phyloP scores from a whole-genome alignment of 2,113 vertebrate genomes.

The Manacus vitellinus region DNA sequence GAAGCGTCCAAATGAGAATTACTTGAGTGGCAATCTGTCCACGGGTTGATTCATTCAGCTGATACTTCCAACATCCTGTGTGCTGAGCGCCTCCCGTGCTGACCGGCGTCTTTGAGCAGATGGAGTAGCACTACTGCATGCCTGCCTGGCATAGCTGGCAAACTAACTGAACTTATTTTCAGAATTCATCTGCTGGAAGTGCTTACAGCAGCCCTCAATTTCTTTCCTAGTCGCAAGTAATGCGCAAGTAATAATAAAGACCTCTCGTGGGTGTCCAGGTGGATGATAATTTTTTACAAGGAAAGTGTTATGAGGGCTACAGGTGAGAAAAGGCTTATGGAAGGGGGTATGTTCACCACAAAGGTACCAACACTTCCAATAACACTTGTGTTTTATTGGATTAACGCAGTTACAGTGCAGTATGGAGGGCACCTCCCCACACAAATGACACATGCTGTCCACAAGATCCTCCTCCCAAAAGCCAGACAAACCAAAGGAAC shows the following conservation, averaged over 20 bases:
- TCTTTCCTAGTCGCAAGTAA: neutral
- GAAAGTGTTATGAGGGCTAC: neutral
- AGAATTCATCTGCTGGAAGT: neutral
- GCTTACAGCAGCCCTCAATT: neutral
- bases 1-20: neutral
- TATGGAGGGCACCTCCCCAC: neutral
- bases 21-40: neutral
- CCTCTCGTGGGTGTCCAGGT: neutral
- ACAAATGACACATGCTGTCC: neutral
- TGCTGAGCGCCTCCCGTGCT: rapidly evolving
- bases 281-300: neutral
- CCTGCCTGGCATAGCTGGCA: neutral
- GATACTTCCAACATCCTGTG: neutral
- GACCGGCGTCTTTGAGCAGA: neutral
- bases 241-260: neutral
- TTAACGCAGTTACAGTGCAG: neutral
- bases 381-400: constrained; percentile 36
- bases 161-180: neutral
- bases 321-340: neutral
- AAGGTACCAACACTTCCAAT: neutral
- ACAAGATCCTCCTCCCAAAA: neutral
- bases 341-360: neutral
- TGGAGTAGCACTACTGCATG: neutral
- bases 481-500: neutral
- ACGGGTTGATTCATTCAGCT: neutral